Conservation (phyloP, 2,113 vertebrate species). For the Fulica atra region DNA sequence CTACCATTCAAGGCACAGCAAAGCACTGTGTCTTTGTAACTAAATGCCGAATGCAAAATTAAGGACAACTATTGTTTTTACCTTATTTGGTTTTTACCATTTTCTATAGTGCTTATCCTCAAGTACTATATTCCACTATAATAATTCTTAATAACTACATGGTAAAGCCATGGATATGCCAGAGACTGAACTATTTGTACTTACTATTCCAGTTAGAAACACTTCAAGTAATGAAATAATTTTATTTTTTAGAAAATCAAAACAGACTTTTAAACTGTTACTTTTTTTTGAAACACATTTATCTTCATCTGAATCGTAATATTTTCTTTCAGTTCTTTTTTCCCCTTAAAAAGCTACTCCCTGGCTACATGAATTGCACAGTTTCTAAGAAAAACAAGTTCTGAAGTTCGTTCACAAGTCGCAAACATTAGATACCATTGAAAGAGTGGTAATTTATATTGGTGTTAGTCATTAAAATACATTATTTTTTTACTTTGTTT, state of each 20-base stretch:
- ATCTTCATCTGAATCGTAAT: neutral
- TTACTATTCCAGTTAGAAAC: neutral
- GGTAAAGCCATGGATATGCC: neutral
- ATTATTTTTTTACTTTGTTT: neutral
- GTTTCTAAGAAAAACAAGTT: neutral
- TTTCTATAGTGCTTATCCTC: neutral
- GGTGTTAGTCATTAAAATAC: neutral
- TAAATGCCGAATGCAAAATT: neutral
- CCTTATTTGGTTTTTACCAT: neutral
- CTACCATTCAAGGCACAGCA: neutral
- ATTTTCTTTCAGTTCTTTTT: neutral
- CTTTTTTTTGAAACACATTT: neutral
- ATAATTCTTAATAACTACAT: neutral
- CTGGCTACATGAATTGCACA: rapidly evolving
- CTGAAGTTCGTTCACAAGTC: neutral
- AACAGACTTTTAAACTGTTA: neutral
- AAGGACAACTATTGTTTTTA: neutral
- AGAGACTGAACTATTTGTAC: neutral
- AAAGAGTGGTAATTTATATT: neutral
- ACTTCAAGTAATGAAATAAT: neutral
- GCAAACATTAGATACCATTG: neutral
- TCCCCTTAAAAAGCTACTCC: neutral
- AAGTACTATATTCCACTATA: neutral
- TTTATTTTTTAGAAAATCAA: neutral
- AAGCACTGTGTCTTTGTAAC: neutral